phyloP scores from a whole-genome alignment of 1,140 invertebrate species.

The Rhyzopertha dominica region DNA sequence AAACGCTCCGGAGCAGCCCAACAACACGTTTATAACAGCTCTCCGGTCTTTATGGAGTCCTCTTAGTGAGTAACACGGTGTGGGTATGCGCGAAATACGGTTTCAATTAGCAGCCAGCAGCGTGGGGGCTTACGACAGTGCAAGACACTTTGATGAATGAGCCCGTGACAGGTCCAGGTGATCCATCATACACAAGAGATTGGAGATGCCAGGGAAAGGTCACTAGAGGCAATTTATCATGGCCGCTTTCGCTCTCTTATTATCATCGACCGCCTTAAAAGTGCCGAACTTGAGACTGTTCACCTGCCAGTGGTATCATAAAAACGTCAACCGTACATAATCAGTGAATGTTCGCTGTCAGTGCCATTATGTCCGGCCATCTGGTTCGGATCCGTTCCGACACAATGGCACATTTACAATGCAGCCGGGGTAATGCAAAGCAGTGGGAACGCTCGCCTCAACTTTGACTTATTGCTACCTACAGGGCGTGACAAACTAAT shows the following conservation, averaged over 20 bases:
- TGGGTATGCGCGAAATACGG: too few relatives aligned
- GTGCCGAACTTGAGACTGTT: too few relatives aligned
- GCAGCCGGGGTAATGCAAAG: background rate
- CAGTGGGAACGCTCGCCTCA: background rate
- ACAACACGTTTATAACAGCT: slow-evolving; percentile 7
- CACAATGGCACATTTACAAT: too few relatives aligned
- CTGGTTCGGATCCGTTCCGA: too few relatives aligned
- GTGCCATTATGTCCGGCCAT: too few relatives aligned
- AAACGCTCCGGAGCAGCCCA: slow-evolving; percentile 8
- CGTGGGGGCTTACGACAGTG: slow-evolving; percentile 15
- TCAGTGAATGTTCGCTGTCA: too few relatives aligned
- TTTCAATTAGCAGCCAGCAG: slow-evolving; percentile 29
- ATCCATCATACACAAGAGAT: slow-evolving; percentile 44
- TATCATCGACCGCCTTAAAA: too few relatives aligned
- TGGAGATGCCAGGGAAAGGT: slow-evolving; percentile 42
- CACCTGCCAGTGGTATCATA: too few relatives aligned
- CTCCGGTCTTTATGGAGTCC: slow-evolving; percentile 4
- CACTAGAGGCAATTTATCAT: slow-evolving; percentile 42
- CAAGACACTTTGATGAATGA: slow-evolving; percentile 38
- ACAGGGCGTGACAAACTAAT: background rate
- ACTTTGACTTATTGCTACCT: background rate
- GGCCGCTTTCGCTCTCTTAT: too few relatives aligned
- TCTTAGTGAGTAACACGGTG: too few relatives aligned
- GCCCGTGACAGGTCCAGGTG: slow-evolving; percentile 36
- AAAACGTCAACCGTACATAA: too few relatives aligned